Percentiles rank a stretch among this genome's conserved stretches.
These are phyloP conservation scores for Strongylocentrotus purpuratus DNA, from an alignment of 35 echinoderm and acorn worm species.

Conservation along the genomic window DNA sequence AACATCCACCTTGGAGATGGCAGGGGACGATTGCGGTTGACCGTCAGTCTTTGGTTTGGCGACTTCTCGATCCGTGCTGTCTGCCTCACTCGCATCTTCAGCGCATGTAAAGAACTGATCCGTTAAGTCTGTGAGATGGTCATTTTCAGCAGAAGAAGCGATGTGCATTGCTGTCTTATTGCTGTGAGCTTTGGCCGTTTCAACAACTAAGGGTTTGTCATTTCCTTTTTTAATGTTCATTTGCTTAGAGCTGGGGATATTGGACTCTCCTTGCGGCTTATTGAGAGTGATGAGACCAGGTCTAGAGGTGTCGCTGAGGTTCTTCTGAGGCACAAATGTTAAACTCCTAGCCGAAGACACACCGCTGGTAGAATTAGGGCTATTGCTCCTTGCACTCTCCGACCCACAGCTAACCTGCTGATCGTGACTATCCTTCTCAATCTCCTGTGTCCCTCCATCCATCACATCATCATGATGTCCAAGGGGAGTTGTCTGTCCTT, in stretches of 20 bases:
- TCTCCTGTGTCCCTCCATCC: background rate
- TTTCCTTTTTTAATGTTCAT: background rate
- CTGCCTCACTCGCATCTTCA: slow-evolving; percentile 37
- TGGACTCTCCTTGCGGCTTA: background rate
- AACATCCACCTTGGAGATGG: background rate
- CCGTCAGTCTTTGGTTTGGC: background rate
- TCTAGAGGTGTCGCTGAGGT: background rate
- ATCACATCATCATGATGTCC: background rate
- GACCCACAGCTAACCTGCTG: slow-evolving; percentile 30
- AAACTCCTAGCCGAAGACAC: slow-evolving; percentile 40
- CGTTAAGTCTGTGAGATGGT: background rate
- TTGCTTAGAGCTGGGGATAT: background rate
- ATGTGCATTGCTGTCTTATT: background rate
- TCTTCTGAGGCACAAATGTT: slow-evolving; percentile 11
- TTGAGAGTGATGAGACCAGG: background rate
- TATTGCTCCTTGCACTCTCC: slow-evolving; percentile 20
- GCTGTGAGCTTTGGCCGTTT: background rate
- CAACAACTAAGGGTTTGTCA: background rate
- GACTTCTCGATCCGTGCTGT: background rate
- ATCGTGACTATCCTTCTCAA: background rate
- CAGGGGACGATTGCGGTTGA: background rate
- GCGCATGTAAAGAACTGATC: slow-evolving; percentile 34
- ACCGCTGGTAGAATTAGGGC: slow-evolving; percentile 36
- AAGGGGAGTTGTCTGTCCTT: background rate
- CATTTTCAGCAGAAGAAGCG: background rate